A percentile compares a stretch with the other conserved stretches of the same genome.
phyloP scores from a whole-genome alignment of 2,888 invertebrate species.

The Aphidius colemani region DNA sequence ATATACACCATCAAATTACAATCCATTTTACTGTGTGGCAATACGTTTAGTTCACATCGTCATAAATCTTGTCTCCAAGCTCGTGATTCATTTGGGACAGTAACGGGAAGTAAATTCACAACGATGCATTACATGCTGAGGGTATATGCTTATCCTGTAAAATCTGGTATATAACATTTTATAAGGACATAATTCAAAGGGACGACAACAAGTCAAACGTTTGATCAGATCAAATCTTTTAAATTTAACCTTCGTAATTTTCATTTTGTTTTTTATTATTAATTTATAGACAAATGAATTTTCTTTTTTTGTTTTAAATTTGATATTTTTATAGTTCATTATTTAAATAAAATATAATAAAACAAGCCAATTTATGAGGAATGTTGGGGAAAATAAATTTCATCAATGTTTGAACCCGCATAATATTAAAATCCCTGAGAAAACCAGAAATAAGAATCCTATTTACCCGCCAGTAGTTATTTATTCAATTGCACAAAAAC shows the following conservation, averaged over 20 bases:
- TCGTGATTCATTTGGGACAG: constrained; percentile 5
- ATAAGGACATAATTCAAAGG: too few species aligned
- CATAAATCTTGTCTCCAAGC: constrained; percentile 3
- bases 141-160: constrained; percentile 3
- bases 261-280: not conserved
- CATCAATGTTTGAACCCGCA: not conserved
- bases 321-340: not conserved
- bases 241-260: too few species aligned
- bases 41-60: not conserved
- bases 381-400: not conserved
- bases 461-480: constrained; percentile 23
- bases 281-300: not conserved
- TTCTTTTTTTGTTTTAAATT: not conserved
- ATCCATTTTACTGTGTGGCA: not conserved
- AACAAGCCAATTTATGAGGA: not conserved
- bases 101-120: constrained; percentile 6
- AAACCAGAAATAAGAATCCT: not conserved
- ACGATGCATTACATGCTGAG: constrained; percentile 3
- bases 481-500: constrained; percentile 28
- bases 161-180: not conserved
- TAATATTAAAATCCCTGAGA: not conserved
- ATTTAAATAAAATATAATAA: not conserved
- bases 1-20: not conserved
- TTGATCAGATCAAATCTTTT: too few species aligned
- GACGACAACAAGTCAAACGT: too few species aligned